phyloP scores from a whole-genome alignment of 2,888 invertebrate genomes.

The Sarcophaga subvicina region DNA sequence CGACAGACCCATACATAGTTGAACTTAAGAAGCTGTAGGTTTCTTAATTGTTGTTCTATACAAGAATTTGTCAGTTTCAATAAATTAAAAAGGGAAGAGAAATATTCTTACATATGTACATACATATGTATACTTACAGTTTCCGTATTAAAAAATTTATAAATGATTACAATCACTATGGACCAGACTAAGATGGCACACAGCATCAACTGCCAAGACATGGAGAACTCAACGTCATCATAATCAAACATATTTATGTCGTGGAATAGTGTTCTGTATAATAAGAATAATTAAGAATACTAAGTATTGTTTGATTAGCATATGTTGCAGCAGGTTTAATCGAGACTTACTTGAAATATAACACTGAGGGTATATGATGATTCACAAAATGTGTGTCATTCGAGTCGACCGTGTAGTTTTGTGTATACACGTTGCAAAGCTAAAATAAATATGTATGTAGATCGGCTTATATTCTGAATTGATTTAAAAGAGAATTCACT shows the following conservation, averaged over 20 bases:
- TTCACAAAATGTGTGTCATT: slow-evolving; percentile 29
- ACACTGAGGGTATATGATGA: slow-evolving; percentile 74
- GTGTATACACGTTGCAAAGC: slow-evolving; percentile 57
- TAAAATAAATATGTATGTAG: background rate
- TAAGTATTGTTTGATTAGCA: background rate
- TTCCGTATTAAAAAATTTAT: slow-evolving; percentile 73
- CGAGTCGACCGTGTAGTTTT: slow-evolving; percentile 36
- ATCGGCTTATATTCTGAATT: background rate
- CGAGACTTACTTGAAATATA: slow-evolving; percentile 74
- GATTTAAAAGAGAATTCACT: background rate
- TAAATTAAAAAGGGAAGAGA: no score
- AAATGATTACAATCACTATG: slow-evolving; percentile 72
- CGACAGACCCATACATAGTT: no score
- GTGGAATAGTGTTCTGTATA: slow-evolving; percentile 62
- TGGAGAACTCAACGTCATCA: slow-evolving; percentile 60
- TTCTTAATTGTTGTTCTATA: no score
- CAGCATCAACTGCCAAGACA: slow-evolving; percentile 76
- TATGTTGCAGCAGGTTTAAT: background rate
- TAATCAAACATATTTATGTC: slow-evolving; percentile 59
- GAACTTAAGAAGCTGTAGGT: no score
- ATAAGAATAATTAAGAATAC: background rate
- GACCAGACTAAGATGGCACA: slow-evolving; percentile 73
- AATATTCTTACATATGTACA: no score
- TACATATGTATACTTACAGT: slow-evolving; percentile 65
- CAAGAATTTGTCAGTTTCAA: no score